Evolutionary conservation across 1,140 invertebrate species (phyloP), one percentile per base, ranked within the genome.

Genomic region (Drusus annulatus): DNA sequence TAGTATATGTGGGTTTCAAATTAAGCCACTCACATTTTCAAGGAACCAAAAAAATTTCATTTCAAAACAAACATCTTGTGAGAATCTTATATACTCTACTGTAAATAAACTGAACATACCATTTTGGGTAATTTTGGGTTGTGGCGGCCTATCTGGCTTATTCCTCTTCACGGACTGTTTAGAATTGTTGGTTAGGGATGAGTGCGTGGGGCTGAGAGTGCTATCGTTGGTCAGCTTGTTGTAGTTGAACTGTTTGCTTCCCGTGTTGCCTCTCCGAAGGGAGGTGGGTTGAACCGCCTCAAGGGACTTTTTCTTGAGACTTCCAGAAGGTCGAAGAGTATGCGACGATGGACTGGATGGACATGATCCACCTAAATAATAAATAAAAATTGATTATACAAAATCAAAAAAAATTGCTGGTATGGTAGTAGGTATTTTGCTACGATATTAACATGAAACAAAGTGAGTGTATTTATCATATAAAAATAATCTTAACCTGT

Each of bases 211-310:
- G 84, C 86, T 87, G 77, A 85, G 84, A 75, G 85, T 85, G 3
- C 87, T 85, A 74, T 95, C 94, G 83, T 95, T 95, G 36, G 92
- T 91, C 3, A 96, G 87, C 82, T 95, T 95, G 62, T 92, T 93
- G 84, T 96, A 96, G 84, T 93, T 93, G 84, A 95, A 96, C 84
- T 96, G 95, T 83, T 93, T 93, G 84, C 88, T 91, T 21, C 90
- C 87, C 25, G 85, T 87, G 71, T 90, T 90, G 87, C 91, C 86
- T 76, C 88, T 83, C 86, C 92, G 87, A 85, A 90, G 85, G 82
- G 87, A 84, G 83, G 89, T 81, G 58, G 86, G 83, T 85, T 90
- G 85, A 58, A 88, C 86, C 79, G 90, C 86, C 83, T 87, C 91
- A 85, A 80, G 82, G 52, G 82, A 83, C 74, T 86, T 89, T 28